Evolutionary conservation across 2,888 invertebrate species (phyloP).

Genomic region (Aporophyla lueneburgensis): DNA sequence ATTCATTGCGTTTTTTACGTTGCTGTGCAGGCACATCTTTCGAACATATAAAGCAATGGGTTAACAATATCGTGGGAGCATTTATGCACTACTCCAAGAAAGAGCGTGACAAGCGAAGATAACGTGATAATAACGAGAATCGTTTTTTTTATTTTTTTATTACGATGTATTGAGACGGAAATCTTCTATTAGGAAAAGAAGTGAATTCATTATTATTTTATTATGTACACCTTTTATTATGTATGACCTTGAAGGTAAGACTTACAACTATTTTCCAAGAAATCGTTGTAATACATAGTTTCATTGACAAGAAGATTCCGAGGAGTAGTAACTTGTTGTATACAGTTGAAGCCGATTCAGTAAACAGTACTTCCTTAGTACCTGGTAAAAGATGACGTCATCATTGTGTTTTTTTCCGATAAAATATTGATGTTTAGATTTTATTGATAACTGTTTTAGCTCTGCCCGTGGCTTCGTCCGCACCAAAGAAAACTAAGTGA

Average conservation of each 20-base stretch:
- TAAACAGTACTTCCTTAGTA: not conserved
- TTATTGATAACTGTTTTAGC: no score
- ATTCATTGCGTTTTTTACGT: no score
- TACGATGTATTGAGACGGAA: conserved; percentile 21
- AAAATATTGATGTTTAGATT: not conserved
- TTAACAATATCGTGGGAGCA: no score
- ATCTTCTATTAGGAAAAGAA: not conserved
- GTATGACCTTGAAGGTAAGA: not conserved
- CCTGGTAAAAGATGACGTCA: not conserved
- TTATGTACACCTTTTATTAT: no score
- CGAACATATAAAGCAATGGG: no score
- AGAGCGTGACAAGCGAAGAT: conserved; percentile 34
- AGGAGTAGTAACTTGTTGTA: not conserved
- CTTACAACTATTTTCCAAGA: not conserved
- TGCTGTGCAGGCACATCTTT: no score
- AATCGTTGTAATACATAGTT: not conserved
- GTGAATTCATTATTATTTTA: conserved; percentile 12
- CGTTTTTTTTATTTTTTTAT: conserved; percentile 48
- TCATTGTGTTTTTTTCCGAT: not conserved
- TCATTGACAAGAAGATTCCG: no score
- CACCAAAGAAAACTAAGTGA: no score
- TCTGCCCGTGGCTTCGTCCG: no score
- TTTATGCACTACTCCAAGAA: conserved; percentile 25
- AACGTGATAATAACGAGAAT: conserved; percentile 31
- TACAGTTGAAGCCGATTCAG: not conserved